Conservation (phyloP, 2,888 invertebrate species). For the Spilarctia lutea region DNA sequence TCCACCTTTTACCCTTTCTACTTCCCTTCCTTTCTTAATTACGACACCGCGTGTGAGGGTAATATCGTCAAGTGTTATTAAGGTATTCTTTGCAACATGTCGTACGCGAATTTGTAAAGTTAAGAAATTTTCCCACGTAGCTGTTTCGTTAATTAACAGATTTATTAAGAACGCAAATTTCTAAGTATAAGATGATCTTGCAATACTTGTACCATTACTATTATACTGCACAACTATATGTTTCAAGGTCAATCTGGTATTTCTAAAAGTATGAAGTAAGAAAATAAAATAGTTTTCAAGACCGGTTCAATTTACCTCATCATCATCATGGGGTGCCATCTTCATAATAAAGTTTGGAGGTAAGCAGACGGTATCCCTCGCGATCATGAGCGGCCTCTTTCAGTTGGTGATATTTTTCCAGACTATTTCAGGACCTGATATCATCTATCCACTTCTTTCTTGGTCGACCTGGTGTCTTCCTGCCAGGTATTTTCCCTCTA, state of each 20-base stretch:
- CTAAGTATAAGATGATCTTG: background rate
- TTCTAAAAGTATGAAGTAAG: background rate
- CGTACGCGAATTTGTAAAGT: background rate
- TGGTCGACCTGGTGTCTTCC: too few relatives aligned
- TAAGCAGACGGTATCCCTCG: too few relatives aligned
- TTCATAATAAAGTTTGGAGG: too few relatives aligned
- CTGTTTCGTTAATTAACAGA: background rate
- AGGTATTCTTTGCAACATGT: background rate
- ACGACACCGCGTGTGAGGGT: constrained; percentile 23
- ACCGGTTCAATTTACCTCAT: background rate
- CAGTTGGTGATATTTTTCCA: too few relatives aligned
- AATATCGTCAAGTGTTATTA: constrained; percentile 22
- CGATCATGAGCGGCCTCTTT: too few relatives aligned
- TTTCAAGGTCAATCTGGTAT: background rate
- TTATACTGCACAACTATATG: too few relatives aligned
- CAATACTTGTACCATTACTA: background rate
- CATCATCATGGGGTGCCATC: too few relatives aligned
- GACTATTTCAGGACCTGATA: too few relatives aligned
- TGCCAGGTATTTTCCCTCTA: too few relatives aligned
- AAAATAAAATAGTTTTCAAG: background rate
- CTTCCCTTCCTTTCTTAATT: constrained; percentile 24
- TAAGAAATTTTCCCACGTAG: background rate
- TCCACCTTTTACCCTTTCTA: constrained; percentile 2
- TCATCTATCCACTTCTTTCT: too few relatives aligned
- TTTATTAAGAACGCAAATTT: background rate